Conservation (phyloP, 2,113 vertebrate genomes). For the Scytalopus superciliaris region DNA sequence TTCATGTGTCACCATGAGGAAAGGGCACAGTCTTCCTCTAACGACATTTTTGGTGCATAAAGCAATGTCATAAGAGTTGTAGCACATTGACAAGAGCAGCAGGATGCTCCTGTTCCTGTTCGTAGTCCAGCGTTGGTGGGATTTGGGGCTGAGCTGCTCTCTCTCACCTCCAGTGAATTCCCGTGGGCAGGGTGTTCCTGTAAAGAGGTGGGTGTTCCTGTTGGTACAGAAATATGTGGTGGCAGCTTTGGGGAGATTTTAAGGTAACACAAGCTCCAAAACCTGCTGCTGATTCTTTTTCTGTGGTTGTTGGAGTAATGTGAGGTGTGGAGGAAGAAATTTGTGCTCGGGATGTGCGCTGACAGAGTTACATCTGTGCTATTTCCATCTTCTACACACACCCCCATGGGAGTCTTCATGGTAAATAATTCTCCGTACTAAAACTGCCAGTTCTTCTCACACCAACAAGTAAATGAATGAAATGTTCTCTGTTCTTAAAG, state of each 20-base stretch:
- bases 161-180: background rate
- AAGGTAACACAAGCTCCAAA: background rate
- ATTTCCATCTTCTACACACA: background rate
- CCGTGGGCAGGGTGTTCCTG: background rate
- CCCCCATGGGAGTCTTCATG: background rate
- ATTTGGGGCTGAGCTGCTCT: background rate
- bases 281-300: background rate
- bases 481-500: background rate
- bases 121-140: background rate
- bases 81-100: background rate
- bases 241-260: background rate
- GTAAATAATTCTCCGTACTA: constrained; percentile 9
- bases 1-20: background rate
- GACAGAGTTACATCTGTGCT: background rate
- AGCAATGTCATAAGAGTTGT: background rate
- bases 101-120: background rate
- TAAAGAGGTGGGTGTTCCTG: background rate
- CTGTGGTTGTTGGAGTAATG: background rate
- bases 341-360: background rate
- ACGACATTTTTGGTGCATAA: background rate
- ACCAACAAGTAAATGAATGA: constrained; percentile 1
- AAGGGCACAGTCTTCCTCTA: background rate
- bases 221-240: background rate
- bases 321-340: background rate
- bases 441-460: constrained; percentile 26